Base-by-base conservation (phyloP, 2,888 invertebrate genomes). In the Diloba caeruleocephala region DNA sequence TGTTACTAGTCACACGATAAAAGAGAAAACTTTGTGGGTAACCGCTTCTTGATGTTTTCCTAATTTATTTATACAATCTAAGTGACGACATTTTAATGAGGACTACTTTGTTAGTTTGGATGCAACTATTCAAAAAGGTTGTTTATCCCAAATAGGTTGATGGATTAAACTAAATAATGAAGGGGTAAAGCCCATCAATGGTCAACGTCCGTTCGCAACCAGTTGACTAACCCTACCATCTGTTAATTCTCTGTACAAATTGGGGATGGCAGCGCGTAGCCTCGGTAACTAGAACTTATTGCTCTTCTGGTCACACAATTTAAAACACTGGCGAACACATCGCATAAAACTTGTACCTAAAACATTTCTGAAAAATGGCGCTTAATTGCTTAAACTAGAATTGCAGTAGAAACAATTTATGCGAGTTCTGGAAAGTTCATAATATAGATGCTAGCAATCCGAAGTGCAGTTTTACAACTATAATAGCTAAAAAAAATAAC, bases 121-220 rank as follows among this genome's bases (percentile, higher is more conserved):
- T 28, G 8, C 14, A 29, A 14, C 49, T 21, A 63, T 41, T 37
- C 32, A 14, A 34, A 26, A 65, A 65, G 37, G 33, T 12, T 42
- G 41, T 45, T 1, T 6, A 10, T 12, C 48, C 53, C 26, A 48
- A 65, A 62, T 54, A 36, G 46, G 60, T 66, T 62, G 60, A 62
- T 62, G 66, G 62, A 62, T 62, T 62, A 66, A 66, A 36, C 48
- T 48, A 60, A 66, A 66, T 66, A 66, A 66, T 60, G 48, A 41
- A 44, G 36, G 43, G 62, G 45, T 59, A 14, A 45, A 42, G 45
- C 33, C 33, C 39, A 46, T 59, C 42, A 59, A 65, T 65, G 60
- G 53, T 38, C 46, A 46, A 46, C 46, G 66, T 62, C 53, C 19
- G 28, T 42, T 33, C 23, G 33, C 19, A 42, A 52, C 66, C 66